phyloP scores from a whole-genome alignment of 2,888 invertebrate species.

The Eretmocerus hayati region DNA sequence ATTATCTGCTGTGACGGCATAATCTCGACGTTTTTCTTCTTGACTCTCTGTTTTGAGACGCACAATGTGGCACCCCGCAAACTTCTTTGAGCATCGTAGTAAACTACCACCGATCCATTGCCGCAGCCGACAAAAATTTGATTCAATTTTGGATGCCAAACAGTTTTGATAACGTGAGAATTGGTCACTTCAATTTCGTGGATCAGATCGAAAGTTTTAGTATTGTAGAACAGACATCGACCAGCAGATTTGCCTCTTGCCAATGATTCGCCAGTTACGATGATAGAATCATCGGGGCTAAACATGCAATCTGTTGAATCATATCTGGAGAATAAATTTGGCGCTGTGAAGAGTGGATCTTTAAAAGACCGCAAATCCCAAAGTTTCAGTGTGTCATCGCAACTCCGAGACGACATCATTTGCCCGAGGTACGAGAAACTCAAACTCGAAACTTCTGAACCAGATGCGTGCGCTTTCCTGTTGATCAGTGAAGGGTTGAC shows the following conservation, averaged over 20 bases:
- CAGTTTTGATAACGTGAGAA: conserved; percentile 77
- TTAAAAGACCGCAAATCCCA: conserved; percentile 89
- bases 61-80: conserved; percentile 87
- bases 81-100: conserved; percentile 82
- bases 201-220: conserved; percentile 67
- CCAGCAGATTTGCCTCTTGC: conserved; percentile 59
- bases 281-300: conserved; percentile 85
- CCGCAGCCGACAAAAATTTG: conserved; percentile 91
- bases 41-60: conserved; percentile 72
- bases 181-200: conserved; percentile 70
- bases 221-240: conserved; percentile 70
- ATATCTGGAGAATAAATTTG: conserved; percentile 73
- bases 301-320: conserved; percentile 72
- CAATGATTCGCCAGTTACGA: conserved; percentile 82
- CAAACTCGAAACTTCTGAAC: conserved; percentile 75
- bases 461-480: conserved; percentile 72
- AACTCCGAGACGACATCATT: conserved; percentile 71
- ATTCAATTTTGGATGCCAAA: conserved; percentile 98
- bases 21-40: conserved; percentile 76
- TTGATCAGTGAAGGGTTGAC: conserved; percentile 78
- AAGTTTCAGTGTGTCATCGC: conserved; percentile 89
- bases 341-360: conserved; percentile 63
- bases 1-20: conserved; percentile 89
- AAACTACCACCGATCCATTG: conserved; percentile 82
- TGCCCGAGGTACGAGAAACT: conserved; percentile 82